Evolutionary conservation across 35 echinoderm and acorn worm genomes (phyloP).

Genomic region (Eucidaris tribuloides): DNA sequence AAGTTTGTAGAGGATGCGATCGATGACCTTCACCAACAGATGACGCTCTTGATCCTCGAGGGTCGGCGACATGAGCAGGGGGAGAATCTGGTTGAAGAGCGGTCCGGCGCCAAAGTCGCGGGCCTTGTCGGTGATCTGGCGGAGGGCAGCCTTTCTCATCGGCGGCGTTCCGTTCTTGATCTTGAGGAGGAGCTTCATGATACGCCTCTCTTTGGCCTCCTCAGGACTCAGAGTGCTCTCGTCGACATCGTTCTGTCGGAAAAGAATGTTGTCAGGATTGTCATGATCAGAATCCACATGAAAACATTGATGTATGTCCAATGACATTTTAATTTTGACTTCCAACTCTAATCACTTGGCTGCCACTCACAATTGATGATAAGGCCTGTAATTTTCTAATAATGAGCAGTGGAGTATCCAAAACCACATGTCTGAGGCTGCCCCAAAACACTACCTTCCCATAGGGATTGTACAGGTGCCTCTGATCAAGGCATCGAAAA

Average conservation of each 20-base stretch:
- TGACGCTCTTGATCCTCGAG: conserved; percentile 99
- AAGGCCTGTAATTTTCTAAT: no score
- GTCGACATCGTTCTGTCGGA: conserved; percentile 90
- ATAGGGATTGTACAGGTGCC: no score
- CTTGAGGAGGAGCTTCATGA: conserved; percentile 89
- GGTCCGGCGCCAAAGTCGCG: conserved; percentile 94
- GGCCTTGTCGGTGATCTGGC: conserved; percentile 99
- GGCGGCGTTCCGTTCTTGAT: conserved; percentile 99
- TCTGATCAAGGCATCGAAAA: no score
- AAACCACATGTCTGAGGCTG: no score
- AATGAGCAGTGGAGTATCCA: no score
- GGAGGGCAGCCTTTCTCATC: conserved; percentile 94
- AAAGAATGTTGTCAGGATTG: no score
- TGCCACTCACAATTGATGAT: no score
- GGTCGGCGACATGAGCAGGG: conserved; percentile 95
- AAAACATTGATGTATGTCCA: no score
- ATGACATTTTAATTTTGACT: no score
- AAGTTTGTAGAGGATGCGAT: conserved; percentile 95
- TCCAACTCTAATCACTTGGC: no score
- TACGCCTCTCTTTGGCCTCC: conserved; percentile 84
- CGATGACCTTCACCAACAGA: conserved; percentile 99
- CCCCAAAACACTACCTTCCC: no score
- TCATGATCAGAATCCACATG: no score
- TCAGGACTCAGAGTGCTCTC: conserved; percentile 94
- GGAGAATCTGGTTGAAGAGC: conserved; percentile 99